These are phyloP conservation scores for Ptilodon capucinus DNA, from an alignment of 2,888 invertebrate species.

Conservation along the genomic window DNA sequence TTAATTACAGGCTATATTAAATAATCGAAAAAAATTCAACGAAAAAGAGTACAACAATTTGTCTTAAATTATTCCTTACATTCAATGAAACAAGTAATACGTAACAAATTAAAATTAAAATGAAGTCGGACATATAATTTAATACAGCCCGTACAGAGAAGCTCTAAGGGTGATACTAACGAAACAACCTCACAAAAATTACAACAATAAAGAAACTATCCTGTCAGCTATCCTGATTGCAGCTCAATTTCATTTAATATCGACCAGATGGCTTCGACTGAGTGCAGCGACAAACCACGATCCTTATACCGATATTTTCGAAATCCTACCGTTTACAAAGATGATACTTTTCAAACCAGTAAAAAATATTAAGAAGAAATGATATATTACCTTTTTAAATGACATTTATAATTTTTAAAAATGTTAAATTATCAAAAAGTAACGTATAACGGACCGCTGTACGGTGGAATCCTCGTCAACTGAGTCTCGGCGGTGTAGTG, in stretches of 20 bases:
- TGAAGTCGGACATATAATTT: not conserved
- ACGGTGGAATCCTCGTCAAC: slow-evolving; percentile 20
- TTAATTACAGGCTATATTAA: slow-evolving; percentile 53
- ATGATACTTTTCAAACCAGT: not conserved
- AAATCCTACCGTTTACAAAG: slow-evolving; percentile 16
- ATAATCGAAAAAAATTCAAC: not conserved
- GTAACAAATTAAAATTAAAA: not conserved
- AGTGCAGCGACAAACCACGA: slow-evolving; percentile 42
- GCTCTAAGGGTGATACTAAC: slow-evolving; percentile 68
- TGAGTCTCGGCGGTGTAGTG: slow-evolving; percentile 27
- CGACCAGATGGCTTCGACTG: slow-evolving; percentile 77
- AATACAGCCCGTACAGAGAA: slow-evolving; percentile 54
- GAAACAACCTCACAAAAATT: slow-evolving; percentile 67
- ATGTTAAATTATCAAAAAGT: slow-evolving; percentile 7
- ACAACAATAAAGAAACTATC: slow-evolving; percentile 77
- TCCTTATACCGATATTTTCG: slow-evolving; percentile 34
- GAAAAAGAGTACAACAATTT: not conserved
- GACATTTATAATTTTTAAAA: not conserved
- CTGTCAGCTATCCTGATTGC: slow-evolving; percentile 72
- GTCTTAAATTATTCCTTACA: no score
- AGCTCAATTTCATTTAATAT: slow-evolving; percentile 79
- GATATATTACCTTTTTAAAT: not conserved
- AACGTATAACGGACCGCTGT: slow-evolving; percentile 5
- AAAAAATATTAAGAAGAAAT: not conserved
- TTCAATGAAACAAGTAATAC: not conserved